Evolutionary conservation across 2,113 vertebrate species (phyloP).

Genomic region (Sula dactylatra): DNA sequence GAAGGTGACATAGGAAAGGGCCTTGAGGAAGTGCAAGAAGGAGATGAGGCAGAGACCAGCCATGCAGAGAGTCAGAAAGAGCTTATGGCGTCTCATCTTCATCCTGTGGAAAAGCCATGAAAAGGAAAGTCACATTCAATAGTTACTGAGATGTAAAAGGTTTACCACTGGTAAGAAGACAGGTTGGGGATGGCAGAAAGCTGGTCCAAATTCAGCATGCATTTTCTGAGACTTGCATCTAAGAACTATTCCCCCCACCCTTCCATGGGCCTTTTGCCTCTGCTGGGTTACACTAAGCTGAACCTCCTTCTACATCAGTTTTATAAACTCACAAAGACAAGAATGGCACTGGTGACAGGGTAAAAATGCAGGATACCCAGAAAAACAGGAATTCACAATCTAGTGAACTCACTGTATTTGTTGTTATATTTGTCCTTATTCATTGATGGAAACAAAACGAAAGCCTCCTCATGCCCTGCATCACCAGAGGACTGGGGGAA

Average conservation of each 20-base stretch:
- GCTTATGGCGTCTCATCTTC: conserved; percentile 98
- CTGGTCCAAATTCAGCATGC: not conserved
- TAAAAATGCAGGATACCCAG: not conserved
- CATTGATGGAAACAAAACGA: not conserved
- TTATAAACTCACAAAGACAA: not conserved
- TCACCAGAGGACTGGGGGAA: not conserved
- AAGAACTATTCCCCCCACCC: not conserved
- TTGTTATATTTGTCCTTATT: not conserved
- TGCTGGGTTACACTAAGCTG: not conserved
- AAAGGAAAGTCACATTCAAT: not conserved
- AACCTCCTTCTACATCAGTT: not conserved
- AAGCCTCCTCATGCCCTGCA: not conserved
- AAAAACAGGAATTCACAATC: not conserved
- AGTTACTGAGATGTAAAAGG: not conserved
- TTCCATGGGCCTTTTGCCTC: not conserved
- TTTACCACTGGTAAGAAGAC: not conserved
- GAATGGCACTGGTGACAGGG: not conserved
- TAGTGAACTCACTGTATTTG: not conserved
- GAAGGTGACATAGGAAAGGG: conserved; percentile 95
- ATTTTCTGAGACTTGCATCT: not conserved
- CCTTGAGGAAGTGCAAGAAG: conserved; percentile 98
- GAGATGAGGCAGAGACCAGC: conserved; percentile 99
- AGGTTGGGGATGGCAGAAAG: not conserved
- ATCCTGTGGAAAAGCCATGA: conserved; percentile 79
- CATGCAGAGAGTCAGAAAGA: conserved; percentile 96